Conservation (phyloP, 1,140 invertebrate genomes). For the Drosophila takahashii region DNA sequence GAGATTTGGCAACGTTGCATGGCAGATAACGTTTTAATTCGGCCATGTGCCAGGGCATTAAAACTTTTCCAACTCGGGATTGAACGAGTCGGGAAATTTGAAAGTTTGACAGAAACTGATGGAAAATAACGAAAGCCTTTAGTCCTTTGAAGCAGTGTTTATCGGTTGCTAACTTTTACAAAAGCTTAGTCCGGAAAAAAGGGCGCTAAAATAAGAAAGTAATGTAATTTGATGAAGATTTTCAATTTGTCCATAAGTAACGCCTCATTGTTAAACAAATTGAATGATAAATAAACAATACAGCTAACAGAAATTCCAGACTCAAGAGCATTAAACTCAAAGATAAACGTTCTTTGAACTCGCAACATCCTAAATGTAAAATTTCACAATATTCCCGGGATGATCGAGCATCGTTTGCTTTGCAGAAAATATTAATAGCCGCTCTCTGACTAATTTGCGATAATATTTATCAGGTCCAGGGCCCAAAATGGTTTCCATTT, state of each 20-base stretch:
- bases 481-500: slow-evolving; percentile 25
- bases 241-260: too few relatives aligned
- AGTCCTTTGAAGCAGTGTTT: background rate
- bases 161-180: background rate
- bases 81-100: slow-evolving; percentile 24
- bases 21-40: slow-evolving; percentile 63
- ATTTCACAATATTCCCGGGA: background rate
- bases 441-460: slow-evolving; percentile 9
- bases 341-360: slow-evolving; percentile 3
- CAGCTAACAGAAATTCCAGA: background rate
- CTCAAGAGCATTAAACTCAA: background rate
- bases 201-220: too few relatives aligned
- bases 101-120: slow-evolving; percentile 25
- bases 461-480: slow-evolving; percentile 32
- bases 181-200: background rate
- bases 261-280: too few relatives aligned
- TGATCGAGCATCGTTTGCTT: background rate
- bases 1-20: slow-evolving; percentile 50
- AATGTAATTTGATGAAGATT: too few relatives aligned
- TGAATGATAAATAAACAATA: background rate
- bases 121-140: slow-evolving; percentile 17
- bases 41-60: slow-evolving; percentile 70
- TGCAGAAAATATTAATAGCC: slow-evolving; percentile 7
- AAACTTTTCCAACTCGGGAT: slow-evolving; percentile 54
- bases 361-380: background rate